Base-by-base conservation (phyloP, 23 tunicate species). In the Ciona savignyi region DNA sequence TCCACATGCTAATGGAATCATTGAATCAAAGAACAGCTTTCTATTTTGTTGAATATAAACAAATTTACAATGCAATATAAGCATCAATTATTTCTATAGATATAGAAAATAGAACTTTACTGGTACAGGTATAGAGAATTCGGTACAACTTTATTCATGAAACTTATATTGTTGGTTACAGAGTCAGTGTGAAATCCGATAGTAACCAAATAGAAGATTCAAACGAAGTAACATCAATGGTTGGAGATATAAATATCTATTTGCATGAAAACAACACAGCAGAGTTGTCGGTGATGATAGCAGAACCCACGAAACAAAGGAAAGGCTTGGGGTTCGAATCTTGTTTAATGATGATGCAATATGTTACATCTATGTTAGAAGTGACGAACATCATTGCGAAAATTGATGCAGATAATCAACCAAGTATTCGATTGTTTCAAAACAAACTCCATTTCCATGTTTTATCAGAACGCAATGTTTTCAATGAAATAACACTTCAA, bases 271-370 rank as follows among this genome's bases (percentile, higher is more conserved):
- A 76, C 4, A 27, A 69, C 25, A 31, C 27, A 2, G 97, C 79
- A 1, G 97, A 90, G 74, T 56, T 90, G 0, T 93, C 91, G 30
- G 51, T 90, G 3, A 90, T 90, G 97, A 80, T 90, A 42, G 97
- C 97, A 1, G 86, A 78, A 70, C 24, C 34, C n/a, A 42, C 19
- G 15, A 68, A 63, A 25, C 72, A 91, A 23, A 80, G 75, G 35
- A 85, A 74, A 69, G 97, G 97, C 2, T 65, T 42, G 35, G 97
- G 94, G 0, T 72, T 77, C 1, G 89, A 89, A 62, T 75, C 89
- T 26, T 61, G 68, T 2, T 64, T 32, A 56, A 77, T 73, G 1
- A 89, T 89, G 77, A 78, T 89, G 85, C 56, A 63, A 11, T 89
- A 83, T 60, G 88, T 71, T 3, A 48, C 66, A 22, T 34, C 33